Evolutionary conservation across 2,888 invertebrate species (phyloP), one percentile per base, ranked within the genome.

Genomic region (Chaetogeoica ovagalla): DNA sequence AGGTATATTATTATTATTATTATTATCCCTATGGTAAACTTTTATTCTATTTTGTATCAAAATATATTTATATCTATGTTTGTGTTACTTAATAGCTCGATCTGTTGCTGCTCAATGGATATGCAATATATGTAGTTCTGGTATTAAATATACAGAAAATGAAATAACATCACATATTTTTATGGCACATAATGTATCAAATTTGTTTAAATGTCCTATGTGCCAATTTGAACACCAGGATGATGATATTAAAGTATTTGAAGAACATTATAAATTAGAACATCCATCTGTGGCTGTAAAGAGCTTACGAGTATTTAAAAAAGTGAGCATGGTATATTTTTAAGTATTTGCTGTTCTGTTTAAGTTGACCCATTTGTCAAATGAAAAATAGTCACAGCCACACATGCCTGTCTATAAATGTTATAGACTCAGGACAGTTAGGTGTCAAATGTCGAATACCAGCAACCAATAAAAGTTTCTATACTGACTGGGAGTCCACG

Each of bases 141-240:
- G 62, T 37, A 48, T 71, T 13, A 69, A 55, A 52, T 62, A 65
- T 55, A 73, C 79, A n/a, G 79, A 81, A 75, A 21, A 48, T 15
- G 66, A 65, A 19, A 75, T 82, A 23, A 82, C 23, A 75, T 48
- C 82, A 17, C 82, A 82, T 70, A 81, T 82, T 52, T 15, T 62
- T 8, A 7, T 43, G 4, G 65, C 15, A 23, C 82, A 82, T 59
- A 71, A 81, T 15, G 8, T 81, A 52, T 37, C 59, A 43, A 60
- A 63, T 19, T 60, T 73, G 69, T 82, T 52, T 48, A 82, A 82
- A 77, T 82, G 82, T 23, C 72, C 76, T 11, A 55, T 82, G 52
- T 82, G 82, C 39, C 11, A 9, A 23, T 82, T 82, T 65, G 72
- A 76, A 52, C n/a, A 79, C 19, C 57, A 60, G 8, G 48, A 71